A percentile compares a stretch with the other conserved stretches of the same genome.
phyloP scores from a whole-genome alignment of 2,797 vertebrate genomes.

The Fistularia tabacaria region DNA sequence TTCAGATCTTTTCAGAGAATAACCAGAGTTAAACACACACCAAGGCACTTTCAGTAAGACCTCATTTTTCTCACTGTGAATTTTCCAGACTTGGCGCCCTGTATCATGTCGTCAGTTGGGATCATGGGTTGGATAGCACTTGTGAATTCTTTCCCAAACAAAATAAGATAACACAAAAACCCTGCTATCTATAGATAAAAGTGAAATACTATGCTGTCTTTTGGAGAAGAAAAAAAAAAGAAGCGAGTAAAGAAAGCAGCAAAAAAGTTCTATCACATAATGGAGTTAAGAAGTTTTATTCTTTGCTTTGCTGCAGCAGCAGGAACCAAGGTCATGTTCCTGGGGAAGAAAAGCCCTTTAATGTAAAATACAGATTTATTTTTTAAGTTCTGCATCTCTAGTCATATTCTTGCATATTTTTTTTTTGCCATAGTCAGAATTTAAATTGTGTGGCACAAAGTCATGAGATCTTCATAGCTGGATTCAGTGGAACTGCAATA shows the following conservation, averaged over 20 bases:
- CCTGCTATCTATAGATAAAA: constrained; percentile 81
- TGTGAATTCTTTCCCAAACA: constrained; percentile 70
- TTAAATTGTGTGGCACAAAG: too few species aligned
- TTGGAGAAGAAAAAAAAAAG: constrained; percentile 39
- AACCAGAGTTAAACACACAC: constrained; percentile 60
- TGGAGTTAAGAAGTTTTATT: constrained; percentile 73
- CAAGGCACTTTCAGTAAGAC: constrained; percentile 63
- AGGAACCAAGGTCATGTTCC: constrained; percentile 71
- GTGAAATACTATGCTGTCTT: constrained; percentile 75
- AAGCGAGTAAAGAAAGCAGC: constrained; percentile 48
- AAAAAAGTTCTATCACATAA: constrained; percentile 64
- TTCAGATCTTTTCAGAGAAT: constrained; percentile 44
- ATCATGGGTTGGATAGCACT: constrained; percentile 63
- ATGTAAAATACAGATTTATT: constrained; percentile 19
- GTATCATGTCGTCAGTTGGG: constrained; percentile 74
- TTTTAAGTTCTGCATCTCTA: constrained; percentile 37
- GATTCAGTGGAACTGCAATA: too few species aligned
- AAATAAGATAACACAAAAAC: constrained; percentile 79
- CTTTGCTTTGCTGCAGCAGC: constrained; percentile 45
- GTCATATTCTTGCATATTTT: constrained; percentile 31
- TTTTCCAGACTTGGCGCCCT: constrained; percentile 72
- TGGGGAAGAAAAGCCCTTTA: constrained; percentile 49
- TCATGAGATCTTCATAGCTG: too few species aligned
- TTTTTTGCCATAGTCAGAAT: background rate
- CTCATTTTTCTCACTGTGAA: constrained; percentile 74